Conservation (phyloP, 2,113 vertebrate genomes). For the Lathamus discolor region DNA sequence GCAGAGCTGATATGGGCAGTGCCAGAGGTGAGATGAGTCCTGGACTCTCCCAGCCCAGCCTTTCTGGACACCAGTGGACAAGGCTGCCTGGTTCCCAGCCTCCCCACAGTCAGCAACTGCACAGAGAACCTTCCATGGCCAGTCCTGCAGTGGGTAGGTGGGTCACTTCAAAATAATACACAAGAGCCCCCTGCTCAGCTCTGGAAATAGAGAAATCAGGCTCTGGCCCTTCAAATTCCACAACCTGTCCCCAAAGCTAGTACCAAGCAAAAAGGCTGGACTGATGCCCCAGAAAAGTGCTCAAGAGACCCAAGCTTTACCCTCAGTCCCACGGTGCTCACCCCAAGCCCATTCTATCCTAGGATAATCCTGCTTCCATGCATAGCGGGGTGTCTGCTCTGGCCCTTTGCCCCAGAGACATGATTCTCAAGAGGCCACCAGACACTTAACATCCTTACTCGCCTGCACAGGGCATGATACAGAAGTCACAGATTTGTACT, state of each 20-base stretch:
- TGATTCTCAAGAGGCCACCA: not conserved
- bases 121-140: not conserved
- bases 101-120: not conserved
- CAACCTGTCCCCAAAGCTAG: not conserved
- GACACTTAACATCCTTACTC: not conserved
- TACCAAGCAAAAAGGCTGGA: not conserved
- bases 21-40: not conserved
- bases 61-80: not conserved
- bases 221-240: not conserved
- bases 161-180: not conserved
- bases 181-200: not conserved
- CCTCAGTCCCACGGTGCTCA: too few species aligned
- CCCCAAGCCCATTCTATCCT: not conserved
- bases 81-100: not conserved
- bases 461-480: fast-evolving
- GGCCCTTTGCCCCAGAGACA: not conserved
- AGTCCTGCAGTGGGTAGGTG: not conserved
- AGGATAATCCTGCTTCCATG: not conserved
- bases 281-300: not conserved
- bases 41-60: not conserved
- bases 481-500: not conserved
- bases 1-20: not conserved
- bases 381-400: fast-evolving
- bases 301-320: not conserved
- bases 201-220: not conserved